Conservation (phyloP, 2,888 invertebrate species). For the Polyommatus icarus region DNA sequence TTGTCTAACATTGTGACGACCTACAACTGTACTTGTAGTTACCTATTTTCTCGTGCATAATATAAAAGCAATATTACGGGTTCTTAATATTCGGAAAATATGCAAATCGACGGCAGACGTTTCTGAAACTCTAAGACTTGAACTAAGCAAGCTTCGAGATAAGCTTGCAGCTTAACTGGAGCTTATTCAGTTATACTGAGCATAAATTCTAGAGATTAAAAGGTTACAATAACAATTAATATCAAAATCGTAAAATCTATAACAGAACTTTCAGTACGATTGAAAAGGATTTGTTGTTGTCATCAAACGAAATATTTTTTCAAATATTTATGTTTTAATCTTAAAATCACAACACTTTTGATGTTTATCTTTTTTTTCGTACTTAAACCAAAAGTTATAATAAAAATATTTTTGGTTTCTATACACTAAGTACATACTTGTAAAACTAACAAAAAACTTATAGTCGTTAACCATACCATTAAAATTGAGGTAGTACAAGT, state of each 20-base stretch:
- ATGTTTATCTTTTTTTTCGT: too few species aligned
- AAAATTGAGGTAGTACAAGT: neutral
- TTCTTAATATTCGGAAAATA: neutral
- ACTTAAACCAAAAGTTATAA: too few species aligned
- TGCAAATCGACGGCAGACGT: slow-evolving; percentile 3
- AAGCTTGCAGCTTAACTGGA: slow-evolving; percentile 10
- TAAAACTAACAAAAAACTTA: neutral
- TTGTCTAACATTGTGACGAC: too few species aligned
- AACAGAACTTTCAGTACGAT: neutral
- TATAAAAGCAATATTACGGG: neutral
- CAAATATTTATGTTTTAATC: too few species aligned
- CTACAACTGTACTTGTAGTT: too few species aligned
- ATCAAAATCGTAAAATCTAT: neutral
- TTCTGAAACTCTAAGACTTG: slow-evolving; percentile 17
- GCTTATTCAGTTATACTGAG: slow-evolving; percentile 3
- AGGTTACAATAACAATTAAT: neutral
- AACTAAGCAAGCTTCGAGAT: slow-evolving; percentile 17
- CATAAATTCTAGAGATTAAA: slow-evolving; percentile 8
- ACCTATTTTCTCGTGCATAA: neutral
- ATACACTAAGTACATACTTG: neutral
- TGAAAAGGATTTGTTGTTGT: too few species aligned
- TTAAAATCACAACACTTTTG: too few species aligned
- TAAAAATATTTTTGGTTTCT: too few species aligned
- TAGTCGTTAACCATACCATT: neutral
- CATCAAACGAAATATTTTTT: too few species aligned